Evolutionary conservation across 2,113 vertebrate species (phyloP).

Genomic region (Mustela lutreola): DNA sequence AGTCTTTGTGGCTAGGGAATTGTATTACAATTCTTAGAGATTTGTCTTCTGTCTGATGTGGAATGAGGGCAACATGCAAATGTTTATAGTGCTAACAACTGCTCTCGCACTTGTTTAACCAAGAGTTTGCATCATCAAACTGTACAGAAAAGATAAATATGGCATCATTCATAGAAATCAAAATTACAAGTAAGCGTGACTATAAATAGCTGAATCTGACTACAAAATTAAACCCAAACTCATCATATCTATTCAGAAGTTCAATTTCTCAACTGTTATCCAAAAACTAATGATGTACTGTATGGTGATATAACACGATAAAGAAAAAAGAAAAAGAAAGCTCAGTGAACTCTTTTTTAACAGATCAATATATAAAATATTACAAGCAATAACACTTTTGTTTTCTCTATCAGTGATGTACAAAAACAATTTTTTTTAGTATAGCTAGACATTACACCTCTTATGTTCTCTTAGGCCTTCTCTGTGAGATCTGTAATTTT

Average conservation of each 20-base stretch:
- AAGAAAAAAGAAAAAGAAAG: background rate
- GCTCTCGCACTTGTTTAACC: background rate
- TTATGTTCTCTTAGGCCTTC: background rate
- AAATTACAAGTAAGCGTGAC: background rate
- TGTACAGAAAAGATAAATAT: background rate
- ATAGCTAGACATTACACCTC: background rate
- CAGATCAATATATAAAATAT: background rate
- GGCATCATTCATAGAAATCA: background rate
- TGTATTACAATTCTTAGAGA: background rate
- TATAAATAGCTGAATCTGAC: background rate
- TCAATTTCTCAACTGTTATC: background rate
- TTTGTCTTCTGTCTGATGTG: background rate
- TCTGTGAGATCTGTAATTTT: background rate
- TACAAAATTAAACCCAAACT: background rate
- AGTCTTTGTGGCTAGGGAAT: background rate
- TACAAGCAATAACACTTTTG: background rate
- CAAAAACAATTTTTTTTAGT: background rate
- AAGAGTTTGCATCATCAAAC: background rate
- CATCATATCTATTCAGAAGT: constrained; percentile 1
- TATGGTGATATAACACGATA: too few species aligned
- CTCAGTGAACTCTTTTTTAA: background rate
- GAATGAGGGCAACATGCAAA: background rate
- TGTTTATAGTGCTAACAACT: background rate
- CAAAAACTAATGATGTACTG: background rate
- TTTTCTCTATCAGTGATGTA: background rate